Base-by-base conservation (phyloP, 53 echinoderm and acorn worm genomes). In the Pentamera pediparva region DNA sequence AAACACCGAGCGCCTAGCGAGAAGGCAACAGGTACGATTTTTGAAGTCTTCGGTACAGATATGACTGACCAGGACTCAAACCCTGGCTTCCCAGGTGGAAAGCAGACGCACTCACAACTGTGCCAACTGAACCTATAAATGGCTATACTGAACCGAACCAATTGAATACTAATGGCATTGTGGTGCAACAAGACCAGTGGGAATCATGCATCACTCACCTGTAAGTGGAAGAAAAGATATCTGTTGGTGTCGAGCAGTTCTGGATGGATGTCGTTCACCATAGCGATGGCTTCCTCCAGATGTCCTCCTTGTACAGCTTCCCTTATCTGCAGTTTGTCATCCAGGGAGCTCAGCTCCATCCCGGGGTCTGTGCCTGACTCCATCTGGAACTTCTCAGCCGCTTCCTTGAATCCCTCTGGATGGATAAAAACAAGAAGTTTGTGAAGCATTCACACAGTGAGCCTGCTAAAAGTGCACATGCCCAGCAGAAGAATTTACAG, bases 401-500 rank as follows among this genome's bases (percentile, higher is more conserved):
- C 96, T 32, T 96, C 96, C 70, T 96, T 96, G 58, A 96, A 96
- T 8, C 96, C 96, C 79, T 96, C 96, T 94, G 71, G 15, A 64
- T n/a, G 38, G 22, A 39, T 56, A 37, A 37, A 58, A 59, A 59
- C 20, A 76, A n/a, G 31, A 0, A 33, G 28, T 52, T n/a, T n/a
- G n/a, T n/a, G n/a, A 3, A 52, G 25, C 52, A 52, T 25, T 9
- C 15, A 41, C 8, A 8, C 8, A 41, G 15, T 10, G 43, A 41
- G 15, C 43, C 43, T 10, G 9, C 9, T 9, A 10, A 41, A 41
- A 41, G 9, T 9, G 15, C 43, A 41, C 43, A 8, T 41, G 43
- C 9, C 9, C 15, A 41, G 15, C 43, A 41, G 15, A 41, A 41
- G 43, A 41, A 41, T 15, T 15, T 10, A 15, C 9, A 15, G 9